phyloP scores from a whole-genome alignment of 1,140 invertebrate genomes.

The Philaenus spumarius region DNA sequence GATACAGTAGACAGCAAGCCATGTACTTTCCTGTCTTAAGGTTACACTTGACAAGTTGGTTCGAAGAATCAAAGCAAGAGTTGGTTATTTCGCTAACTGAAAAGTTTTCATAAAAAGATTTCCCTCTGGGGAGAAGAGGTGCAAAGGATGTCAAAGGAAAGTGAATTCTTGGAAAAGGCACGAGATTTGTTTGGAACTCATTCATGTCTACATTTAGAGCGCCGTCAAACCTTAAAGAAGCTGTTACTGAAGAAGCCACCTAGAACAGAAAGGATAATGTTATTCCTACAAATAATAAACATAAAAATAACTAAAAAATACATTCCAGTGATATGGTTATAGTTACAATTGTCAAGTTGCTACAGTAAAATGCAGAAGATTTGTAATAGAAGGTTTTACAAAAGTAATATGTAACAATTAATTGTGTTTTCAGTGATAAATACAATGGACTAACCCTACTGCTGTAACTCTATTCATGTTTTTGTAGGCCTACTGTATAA shows the following conservation, averaged over 20 bases:
- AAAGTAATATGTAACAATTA: too few species aligned
- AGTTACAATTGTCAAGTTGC: too few species aligned
- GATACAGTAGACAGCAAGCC: slow-evolving; percentile 54
- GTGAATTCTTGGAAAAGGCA: slow-evolving; percentile 53
- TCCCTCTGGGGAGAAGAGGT: slow-evolving; percentile 72
- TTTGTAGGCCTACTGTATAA: too few species aligned
- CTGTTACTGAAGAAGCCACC: slow-evolving; percentile 49
- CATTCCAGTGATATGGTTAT: too few species aligned
- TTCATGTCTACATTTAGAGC: slow-evolving; percentile 55
- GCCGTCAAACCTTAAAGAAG: slow-evolving; percentile 52
- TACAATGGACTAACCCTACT: too few species aligned
- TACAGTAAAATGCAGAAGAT: too few species aligned
- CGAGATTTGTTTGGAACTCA: slow-evolving; percentile 62
- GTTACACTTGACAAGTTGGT: slow-evolving; percentile 52
- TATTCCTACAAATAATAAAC: too few species aligned
- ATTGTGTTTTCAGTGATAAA: too few species aligned
- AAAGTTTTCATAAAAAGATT: slow-evolving; percentile 71
- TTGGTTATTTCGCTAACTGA: slow-evolving; percentile 51
- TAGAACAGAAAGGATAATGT: too few species aligned
- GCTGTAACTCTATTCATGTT: too few species aligned
- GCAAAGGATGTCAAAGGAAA: slow-evolving; percentile 70
- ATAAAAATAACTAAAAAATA: too few species aligned
- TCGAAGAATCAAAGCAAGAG: slow-evolving; percentile 43
- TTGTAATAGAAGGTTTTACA: too few species aligned
- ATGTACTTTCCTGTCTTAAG: slow-evolving; percentile 43